Conservation (phyloP, 2,113 vertebrate species). For the Sinosuthora webbiana region DNA sequence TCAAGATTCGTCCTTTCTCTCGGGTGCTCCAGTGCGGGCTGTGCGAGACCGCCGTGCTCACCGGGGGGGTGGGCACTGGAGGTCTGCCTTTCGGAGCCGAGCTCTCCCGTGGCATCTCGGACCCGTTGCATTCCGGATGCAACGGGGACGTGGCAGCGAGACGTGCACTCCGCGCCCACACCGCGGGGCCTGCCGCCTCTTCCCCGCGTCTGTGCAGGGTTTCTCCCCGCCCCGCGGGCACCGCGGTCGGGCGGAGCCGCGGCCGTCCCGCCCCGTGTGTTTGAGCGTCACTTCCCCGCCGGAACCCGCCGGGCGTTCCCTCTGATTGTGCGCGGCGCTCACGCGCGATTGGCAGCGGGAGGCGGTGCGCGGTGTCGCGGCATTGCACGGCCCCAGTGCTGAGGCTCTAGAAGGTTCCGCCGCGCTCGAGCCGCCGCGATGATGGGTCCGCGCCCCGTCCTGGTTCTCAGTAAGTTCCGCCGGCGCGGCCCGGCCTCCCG, state of each 20-base stretch:
- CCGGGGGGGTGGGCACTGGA: fast-evolving
- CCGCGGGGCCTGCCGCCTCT: fast-evolving
- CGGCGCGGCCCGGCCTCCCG: fast-evolving
- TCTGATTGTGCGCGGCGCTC: background rate
- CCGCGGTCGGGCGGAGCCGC: fast-evolving
- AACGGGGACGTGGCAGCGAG: too few species aligned
- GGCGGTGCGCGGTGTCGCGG: background rate
- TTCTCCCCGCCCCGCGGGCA: fast-evolving
- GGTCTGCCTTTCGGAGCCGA: background rate
- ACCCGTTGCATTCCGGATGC: fast-evolving
- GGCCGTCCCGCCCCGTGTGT: fast-evolving
- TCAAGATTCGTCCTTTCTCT: fast-evolving
- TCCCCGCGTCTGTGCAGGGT: fast-evolving
- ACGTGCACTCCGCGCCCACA: fast-evolving
- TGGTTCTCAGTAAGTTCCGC: slow-evolving; percentile 88
- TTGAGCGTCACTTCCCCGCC: background rate
- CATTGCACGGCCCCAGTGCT: background rate
- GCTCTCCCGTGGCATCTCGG: fast-evolving
- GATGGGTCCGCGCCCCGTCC: slow-evolving; percentile 88
- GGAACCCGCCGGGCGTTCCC: background rate
- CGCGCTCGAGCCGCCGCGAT: slow-evolving; percentile 65
- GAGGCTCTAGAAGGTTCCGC: slow-evolving; percentile 74
- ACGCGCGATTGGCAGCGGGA: background rate
- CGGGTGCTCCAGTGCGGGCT: fast-evolving
- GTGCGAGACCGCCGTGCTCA: too few species aligned